Conservation (phyloP, 2,888 invertebrate genomes). For the Lampropteryx suffumata region DNA sequence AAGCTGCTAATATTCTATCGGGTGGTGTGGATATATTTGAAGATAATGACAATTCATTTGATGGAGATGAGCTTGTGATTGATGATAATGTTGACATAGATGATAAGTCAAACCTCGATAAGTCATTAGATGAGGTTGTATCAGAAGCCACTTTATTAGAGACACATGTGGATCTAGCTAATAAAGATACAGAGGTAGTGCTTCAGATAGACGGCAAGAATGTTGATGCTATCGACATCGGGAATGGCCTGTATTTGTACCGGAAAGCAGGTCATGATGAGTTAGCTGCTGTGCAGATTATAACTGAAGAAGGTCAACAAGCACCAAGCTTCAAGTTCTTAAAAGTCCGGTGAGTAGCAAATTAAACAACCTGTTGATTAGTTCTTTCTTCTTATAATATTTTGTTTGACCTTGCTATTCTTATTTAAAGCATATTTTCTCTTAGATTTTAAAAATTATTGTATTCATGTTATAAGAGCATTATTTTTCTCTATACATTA, state of each 20-base stretch:
- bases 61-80: constrained; percentile 75
- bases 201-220: constrained; percentile 76
- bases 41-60: constrained; percentile 78
- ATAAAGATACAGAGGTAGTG: constrained; percentile 71
- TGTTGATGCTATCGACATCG: constrained; percentile 77
- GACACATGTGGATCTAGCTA: constrained; percentile 50
- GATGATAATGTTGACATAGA: constrained; percentile 71
- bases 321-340: constrained; percentile 73
- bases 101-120: constrained; percentile 49
- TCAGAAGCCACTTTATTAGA: constrained; percentile 46
- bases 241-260: constrained; percentile 75
- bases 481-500: no score
- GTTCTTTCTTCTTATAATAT: neutral
- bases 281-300: constrained; percentile 73
- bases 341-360: constrained; percentile 72
- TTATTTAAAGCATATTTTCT: constrained; percentile 3
- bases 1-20: constrained; percentile 75
- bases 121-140: constrained; percentile 18
- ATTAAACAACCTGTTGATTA: constrained; percentile 9
- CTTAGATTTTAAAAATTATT: neutral
- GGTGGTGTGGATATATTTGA: constrained; percentile 79
- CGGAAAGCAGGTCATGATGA: constrained; percentile 70
- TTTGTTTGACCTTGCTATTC: constrained; percentile 9
- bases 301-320: constrained; percentile 60
- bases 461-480: no score